Evolutionary conservation across 2,888 invertebrate genomes (phyloP).

Genomic region (Cabera pusaria): DNA sequence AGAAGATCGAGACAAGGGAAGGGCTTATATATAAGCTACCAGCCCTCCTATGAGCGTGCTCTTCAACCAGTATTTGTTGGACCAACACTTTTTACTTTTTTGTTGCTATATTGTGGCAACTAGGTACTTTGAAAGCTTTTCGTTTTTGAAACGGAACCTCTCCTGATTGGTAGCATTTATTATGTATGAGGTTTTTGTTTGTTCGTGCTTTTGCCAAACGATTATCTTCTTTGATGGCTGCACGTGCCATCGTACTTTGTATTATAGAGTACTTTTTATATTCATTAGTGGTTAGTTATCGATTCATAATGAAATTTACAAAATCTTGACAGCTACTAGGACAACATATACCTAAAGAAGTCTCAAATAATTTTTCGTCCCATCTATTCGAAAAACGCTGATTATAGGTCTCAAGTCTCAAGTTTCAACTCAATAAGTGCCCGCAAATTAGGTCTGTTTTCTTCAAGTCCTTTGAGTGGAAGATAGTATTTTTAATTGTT

Average conservation of each 20-base stretch:
- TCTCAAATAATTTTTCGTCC: no score
- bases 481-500: conserved; percentile 5
- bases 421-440: no score
- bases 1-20: conserved; percentile 39
- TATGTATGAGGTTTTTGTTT: conserved; percentile 15
- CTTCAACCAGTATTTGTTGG: conserved; percentile 29
- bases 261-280: conserved; percentile 18
- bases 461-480: no score
- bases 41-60: conserved; percentile 27
- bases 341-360: no score
- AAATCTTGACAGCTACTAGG: conserved; percentile 28
- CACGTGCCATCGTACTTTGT: no score
- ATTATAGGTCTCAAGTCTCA: no score
- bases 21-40: conserved; percentile 34
- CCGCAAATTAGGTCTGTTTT: no score
- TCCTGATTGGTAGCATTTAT: conserved; percentile 27
- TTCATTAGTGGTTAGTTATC: conserved; percentile 10
- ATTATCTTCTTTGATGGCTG: no score
- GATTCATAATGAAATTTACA: no score
- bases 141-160: conserved; percentile 17
- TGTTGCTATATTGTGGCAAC: conserved; percentile 23
- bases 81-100: conserved; percentile 33
- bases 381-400: no score
- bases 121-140: conserved; percentile 15
- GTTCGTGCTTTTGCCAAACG: no score